Percentiles rank a stretch among this genome's conserved stretches.
These are phyloP conservation scores for Solenopsis invicta DNA, from an alignment of 1,140 invertebrate genomes.

Conservation along the genomic window DNA sequence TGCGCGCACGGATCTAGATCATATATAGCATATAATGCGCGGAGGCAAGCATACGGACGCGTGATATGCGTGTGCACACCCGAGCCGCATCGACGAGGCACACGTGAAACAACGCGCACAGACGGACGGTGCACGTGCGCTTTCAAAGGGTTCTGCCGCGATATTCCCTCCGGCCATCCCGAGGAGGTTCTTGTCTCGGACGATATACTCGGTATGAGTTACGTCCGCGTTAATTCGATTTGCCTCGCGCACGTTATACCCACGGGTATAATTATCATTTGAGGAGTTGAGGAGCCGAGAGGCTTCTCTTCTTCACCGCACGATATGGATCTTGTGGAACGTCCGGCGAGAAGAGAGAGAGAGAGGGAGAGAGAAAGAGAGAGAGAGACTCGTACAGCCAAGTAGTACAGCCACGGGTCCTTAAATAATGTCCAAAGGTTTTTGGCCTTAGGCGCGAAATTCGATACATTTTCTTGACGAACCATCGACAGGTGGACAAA, in stretches of 20 bases:
- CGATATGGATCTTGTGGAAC: slow-evolving; percentile 20
- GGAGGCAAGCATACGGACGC: slow-evolving; percentile 48
- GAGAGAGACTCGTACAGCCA: too few species aligned
- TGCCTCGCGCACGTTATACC: slow-evolving; percentile 54
- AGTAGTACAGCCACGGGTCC: not conserved
- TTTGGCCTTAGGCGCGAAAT: not conserved
- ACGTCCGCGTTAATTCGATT: slow-evolving; percentile 65
- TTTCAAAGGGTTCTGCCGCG: slow-evolving; percentile 47
- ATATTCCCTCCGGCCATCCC: slow-evolving; percentile 45
- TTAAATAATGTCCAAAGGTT: not conserved
- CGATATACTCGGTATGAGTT: slow-evolving; percentile 60
- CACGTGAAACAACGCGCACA: slow-evolving; percentile 33
- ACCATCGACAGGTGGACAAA: not conserved
- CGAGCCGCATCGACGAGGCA: not conserved
- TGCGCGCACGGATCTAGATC: slow-evolving; percentile 82
- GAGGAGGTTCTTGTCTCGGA: slow-evolving; percentile 56
- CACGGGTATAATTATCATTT: slow-evolving; percentile 53
- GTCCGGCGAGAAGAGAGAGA: not conserved
- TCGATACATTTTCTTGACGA: not conserved
- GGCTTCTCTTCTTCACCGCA: not conserved
- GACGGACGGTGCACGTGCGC: slow-evolving; percentile 35
- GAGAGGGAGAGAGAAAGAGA: not conserved
- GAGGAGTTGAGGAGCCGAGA: slow-evolving; percentile 11
- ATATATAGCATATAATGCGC: slow-evolving; percentile 77
- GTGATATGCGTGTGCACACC: slow-evolving; percentile 62